Evolutionary conservation across 2,797 vertebrate genomes (phyloP), one percentile per base, ranked within the genome.

Genomic region (Thalassophryne amazonica): DNA sequence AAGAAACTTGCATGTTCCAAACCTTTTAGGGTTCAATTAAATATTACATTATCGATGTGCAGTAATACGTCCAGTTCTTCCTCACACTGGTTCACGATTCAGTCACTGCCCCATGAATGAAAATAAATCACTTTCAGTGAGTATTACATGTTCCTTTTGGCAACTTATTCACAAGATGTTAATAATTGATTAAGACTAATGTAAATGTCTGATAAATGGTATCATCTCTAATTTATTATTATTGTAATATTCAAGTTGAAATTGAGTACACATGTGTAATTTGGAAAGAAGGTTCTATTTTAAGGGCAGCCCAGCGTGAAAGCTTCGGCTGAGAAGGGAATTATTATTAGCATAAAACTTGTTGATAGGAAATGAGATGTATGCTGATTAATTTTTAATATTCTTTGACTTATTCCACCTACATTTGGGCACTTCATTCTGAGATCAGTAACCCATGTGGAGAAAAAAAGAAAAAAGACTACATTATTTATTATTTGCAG

Each of bases 191-290:
- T 21, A 78, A 41, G 63, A 46, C 69, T 81, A 82, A 84, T 84
- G 77, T 63, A 89, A 89, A 88, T 82, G 80, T 65, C 78, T 89
- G 84, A 90, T 85, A 78, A 87, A 91, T 90, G 73, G 66, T 47
- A 25, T 47, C 31, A 77, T 87, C 64, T 87, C 68, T 86, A 85
- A 91, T 89, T 84, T 67, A 88, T 82, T 85, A 80, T 79, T 83
- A 86, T 87, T 88, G 76, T 81, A 88, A 87, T 87, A 85, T 86
- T 81, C 70, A 80, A 84, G 64, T 78, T 81, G 37, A 69, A 76
- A 76, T 69, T 72, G 69, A 84, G 74, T 81, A 77, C 56, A 76
- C 76, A 74, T 81, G 74, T 78, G 57, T 76, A 73, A 85, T 83
- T 71, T 73, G 61, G 16, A 76, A 66, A 73, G 56, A 62, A 69